phyloP scores from a whole-genome alignment of 2,113 vertebrate species.

The Rhinolophus ferrumequinum region DNA sequence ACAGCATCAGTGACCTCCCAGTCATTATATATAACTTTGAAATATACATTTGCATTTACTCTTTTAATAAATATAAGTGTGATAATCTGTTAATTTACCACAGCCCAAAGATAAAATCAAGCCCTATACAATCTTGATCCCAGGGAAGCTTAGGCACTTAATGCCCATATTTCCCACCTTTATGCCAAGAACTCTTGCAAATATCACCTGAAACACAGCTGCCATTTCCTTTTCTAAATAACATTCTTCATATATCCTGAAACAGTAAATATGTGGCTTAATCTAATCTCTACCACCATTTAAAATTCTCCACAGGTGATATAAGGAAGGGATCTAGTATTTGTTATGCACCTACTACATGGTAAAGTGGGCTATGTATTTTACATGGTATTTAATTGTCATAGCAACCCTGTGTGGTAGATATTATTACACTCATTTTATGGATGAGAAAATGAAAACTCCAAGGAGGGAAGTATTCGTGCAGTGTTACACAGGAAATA shows the following conservation, averaged over 20 bases:
- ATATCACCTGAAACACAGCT: neutral
- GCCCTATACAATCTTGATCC: neutral
- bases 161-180: neutral
- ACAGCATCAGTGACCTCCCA: neutral
- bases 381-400: neutral
- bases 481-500: neutral
- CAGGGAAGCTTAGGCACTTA: neutral
- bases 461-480: neutral
- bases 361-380: neutral
- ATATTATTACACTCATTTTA: neutral
- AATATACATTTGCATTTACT: neutral
- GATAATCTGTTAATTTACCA: neutral
- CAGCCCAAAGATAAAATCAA: neutral
- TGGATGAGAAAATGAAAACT: constrained; percentile 31
- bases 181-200: neutral
- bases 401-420: neutral
- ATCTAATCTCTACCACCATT: neutral
- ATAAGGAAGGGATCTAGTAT: neutral
- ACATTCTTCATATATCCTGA: neutral
- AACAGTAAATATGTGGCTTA: neutral
- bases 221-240: neutral
- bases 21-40: neutral
- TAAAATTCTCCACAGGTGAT: neutral
- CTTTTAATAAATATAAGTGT: neutral
- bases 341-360: neutral